phyloP scores from a whole-genome alignment of 2,797 vertebrate genomes.

The Cynodonichthys magdalenae region DNA sequence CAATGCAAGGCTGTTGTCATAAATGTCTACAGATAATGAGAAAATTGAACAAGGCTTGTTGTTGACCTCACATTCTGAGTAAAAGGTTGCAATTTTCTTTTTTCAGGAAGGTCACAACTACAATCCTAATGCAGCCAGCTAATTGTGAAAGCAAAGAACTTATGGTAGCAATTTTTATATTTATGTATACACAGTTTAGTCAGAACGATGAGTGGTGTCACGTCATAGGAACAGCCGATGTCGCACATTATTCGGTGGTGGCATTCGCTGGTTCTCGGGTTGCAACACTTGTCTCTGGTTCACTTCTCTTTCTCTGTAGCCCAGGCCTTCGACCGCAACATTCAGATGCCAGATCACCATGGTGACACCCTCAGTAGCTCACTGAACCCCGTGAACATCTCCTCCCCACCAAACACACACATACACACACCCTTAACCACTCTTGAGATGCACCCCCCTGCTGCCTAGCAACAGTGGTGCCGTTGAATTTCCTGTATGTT shows the following conservation, averaged over 20 bases:
- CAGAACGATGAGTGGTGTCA: neutral
- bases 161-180: neutral
- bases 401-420: slow-evolving; percentile 30
- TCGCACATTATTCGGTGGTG: slow-evolving; percentile 44
- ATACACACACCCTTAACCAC: slow-evolving; percentile 12
- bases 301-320: slow-evolving; percentile 72
- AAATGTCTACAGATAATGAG: slow-evolving; percentile 30
- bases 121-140: neutral
- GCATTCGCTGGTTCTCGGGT: slow-evolving; percentile 55
- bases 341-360: slow-evolving; percentile 84
- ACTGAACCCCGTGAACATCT: slow-evolving; percentile 75
- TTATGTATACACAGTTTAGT: neutral
- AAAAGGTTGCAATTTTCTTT: slow-evolving; percentile 12
- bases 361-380: slow-evolving; percentile 81
- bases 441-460: slow-evolving; percentile 36
- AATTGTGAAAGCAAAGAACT: slow-evolving; percentile 5
- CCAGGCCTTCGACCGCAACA: slow-evolving; percentile 80
- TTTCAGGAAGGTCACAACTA: slow-evolving; percentile 30
- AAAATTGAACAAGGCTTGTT: slow-evolving; percentile 11
- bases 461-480: slow-evolving; percentile 83
- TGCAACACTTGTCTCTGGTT: slow-evolving; percentile 56
- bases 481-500: slow-evolving; percentile 81
- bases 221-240: slow-evolving; percentile 14
- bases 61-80: slow-evolving; percentile 32
- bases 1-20: slow-evolving; percentile 30